Evolutionary conservation across 2,113 vertebrate species (phyloP), one percentile per base, ranked within the genome.

Genomic region (Tichodroma muraria): DNA sequence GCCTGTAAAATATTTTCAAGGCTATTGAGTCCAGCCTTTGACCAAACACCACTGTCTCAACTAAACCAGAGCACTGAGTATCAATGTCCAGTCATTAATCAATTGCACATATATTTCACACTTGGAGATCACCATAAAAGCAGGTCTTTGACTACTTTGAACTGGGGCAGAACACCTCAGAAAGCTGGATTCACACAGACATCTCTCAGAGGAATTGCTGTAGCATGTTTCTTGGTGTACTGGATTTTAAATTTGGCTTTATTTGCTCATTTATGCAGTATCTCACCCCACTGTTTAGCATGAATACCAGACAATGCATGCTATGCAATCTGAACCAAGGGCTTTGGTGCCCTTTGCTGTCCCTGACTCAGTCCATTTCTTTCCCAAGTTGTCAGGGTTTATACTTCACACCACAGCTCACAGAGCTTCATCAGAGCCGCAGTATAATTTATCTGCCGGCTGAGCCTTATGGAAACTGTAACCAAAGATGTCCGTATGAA

Each of bases 61-160:
- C 49, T 47, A 49, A 71, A 47, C 9, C n/a, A 63, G 20, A 63
- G 24, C 56, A 47, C 40, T 35, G n/a, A n/a, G 16, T 21, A 23
- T 40, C 20, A 35, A n/a, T 0, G 0, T 40, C 40, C 16, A 18
- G 40, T 25, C 7, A 38, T 45, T 47, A 33, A 63, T n/a, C 10
- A 37, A 47, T 44, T 2, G 3, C 44, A 78, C 45, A 77, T 57
- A 9, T 49, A 86, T 54, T 75, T 84, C 73, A 80, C 12, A 13
- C 27, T 44, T 37, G 22, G 17, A 73, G 24, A 59, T 47, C 44
- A 71, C 56, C 30, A 42, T 24, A 63, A 93, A 88, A 86, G 23
- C 40, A 73, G 38, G 6, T 57, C 30, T 73, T 81, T 50, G 27
- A 54, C 61, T 49, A 11, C 35, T 37, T 5, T 42, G 53, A 83